Percentiles rank a stretch among this genome's conserved stretches.
phyloP scores from a whole-genome alignment of 2,113 vertebrate species.

The Cheirogaleus medius region DNA sequence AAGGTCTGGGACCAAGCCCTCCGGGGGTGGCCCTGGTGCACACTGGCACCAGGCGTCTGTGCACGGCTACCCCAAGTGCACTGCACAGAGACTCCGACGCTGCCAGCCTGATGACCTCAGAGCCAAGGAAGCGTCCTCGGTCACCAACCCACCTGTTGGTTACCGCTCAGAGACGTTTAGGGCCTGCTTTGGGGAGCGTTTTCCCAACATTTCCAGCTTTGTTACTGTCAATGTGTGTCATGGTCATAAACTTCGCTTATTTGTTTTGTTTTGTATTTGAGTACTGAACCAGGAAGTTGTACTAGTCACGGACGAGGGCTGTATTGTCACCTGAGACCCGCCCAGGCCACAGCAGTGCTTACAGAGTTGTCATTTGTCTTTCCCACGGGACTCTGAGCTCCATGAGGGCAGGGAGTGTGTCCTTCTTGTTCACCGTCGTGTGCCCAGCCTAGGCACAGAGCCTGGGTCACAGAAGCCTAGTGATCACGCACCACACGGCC shows the following conservation, averaged over 20 bases:
- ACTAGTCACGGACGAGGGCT: not conserved
- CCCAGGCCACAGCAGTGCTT: not conserved
- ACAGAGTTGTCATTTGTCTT: not conserved
- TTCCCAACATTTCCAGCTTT: not conserved
- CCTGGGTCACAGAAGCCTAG: not conserved
- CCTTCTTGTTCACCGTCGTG: no score
- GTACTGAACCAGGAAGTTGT: not conserved
- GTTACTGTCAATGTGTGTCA: not conserved
- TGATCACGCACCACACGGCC: not conserved
- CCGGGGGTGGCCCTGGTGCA: no score
- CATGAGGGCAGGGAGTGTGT: not conserved
- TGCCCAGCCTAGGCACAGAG: not conserved
- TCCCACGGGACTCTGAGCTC: not conserved
- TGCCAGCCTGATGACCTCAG: not conserved
- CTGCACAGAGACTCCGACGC: not conserved
- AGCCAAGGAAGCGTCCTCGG: not conserved
- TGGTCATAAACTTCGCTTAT: no score
- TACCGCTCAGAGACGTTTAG: not conserved
- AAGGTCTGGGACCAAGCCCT: not conserved
- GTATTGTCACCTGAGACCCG: not conserved
- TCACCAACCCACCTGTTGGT: not conserved
- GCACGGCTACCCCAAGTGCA: no score
- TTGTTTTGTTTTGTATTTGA: not conserved
- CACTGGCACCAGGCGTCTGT: not conserved
- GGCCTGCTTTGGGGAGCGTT: not conserved